phyloP scores from a whole-genome alignment of 2,888 invertebrate genomes.

The Drosophila cognata region DNA sequence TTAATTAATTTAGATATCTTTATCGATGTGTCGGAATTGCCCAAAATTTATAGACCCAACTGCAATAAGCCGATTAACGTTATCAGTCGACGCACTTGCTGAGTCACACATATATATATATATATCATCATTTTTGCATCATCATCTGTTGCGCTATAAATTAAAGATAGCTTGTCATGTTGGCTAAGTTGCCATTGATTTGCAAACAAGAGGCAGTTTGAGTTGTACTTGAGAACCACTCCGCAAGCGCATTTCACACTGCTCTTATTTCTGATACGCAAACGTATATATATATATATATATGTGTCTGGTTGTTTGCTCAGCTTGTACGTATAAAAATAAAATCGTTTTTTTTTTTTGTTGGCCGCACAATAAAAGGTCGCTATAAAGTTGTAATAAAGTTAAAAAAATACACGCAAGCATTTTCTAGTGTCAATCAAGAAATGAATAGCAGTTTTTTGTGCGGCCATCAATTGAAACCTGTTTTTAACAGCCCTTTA shows the following conservation, averaged over 20 bases:
- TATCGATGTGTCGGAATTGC: conserved; percentile 27
- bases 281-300: background rate
- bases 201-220: conserved; percentile 16
- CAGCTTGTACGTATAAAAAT: conserved; percentile 22
- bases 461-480: background rate
- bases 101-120: background rate
- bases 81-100: conserved; percentile 9
- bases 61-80: conserved; percentile 40
- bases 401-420: conserved; percentile 13
- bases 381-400: background rate
- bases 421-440: conserved; percentile 17
- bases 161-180: background rate
- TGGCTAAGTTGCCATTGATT: conserved; percentile 14
- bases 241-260: background rate
- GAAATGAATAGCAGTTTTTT: background rate
- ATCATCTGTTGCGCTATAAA: conserved; percentile 41
- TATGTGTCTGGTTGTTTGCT: conserved; percentile 20
- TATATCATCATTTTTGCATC: conserved; percentile 6
- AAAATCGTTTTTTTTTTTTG: conserved; percentile 37
- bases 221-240: conserved; percentile 14
- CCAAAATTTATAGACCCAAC: conserved; percentile 24
- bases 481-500: background rate
- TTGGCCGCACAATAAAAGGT: background rate
- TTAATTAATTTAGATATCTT: conserved; percentile 15
- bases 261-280: conserved; percentile 9